Percentiles rank a stretch among this genome's conserved stretches.
Evolutionary conservation across 2,797 vertebrate genomes (phyloP).

Genomic region (Tokudaia muenninki): DNA sequence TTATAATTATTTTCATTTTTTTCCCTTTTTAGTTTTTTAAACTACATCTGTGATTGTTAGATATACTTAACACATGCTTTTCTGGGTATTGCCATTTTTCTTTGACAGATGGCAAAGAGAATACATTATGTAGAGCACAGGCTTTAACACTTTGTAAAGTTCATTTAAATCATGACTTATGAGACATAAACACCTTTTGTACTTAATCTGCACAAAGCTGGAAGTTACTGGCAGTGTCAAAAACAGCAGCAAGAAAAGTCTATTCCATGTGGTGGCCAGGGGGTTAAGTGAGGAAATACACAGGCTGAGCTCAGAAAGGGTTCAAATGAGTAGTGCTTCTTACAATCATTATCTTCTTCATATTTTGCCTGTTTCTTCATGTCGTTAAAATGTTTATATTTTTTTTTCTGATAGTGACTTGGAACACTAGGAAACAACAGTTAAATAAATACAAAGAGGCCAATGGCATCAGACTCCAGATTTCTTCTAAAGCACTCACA

Average conservation of each 20-base stretch:
- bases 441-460: neutral
- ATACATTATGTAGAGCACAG: neutral
- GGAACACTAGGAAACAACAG: neutral
- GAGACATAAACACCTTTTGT: neutral
- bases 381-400: neutral
- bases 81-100: neutral
- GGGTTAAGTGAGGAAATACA: neutral
- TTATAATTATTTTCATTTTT: slow-evolving; percentile 15
- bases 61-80: neutral
- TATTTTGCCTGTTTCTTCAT: neutral
- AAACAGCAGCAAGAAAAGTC: neutral
- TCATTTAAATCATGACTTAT: neutral
- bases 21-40: neutral
- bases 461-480: neutral
- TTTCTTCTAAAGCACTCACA: neutral
- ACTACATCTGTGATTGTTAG: neutral
- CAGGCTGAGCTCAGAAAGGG: neutral
- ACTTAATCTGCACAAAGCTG: neutral
- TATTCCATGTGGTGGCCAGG: neutral
- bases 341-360: neutral
- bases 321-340: neutral
- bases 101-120: neutral
- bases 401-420: neutral
- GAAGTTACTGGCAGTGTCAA: neutral
- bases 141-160: neutral